phyloP scores from a whole-genome alignment of 2,888 invertebrate species.

The Autographa pulchrina region DNA sequence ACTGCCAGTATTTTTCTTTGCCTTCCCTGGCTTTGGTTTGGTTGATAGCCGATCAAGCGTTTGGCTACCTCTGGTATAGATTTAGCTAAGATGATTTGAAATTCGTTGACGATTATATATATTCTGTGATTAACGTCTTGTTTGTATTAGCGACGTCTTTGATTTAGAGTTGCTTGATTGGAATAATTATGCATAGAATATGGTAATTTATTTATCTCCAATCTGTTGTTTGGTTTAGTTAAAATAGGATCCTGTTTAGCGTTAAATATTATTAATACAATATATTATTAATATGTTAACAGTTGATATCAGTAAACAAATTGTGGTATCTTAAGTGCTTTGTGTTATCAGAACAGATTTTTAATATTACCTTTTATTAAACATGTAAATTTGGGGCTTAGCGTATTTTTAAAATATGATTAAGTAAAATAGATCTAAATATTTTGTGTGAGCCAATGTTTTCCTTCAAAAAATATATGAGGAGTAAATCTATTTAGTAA shows the following conservation, averaged over 20 bases:
- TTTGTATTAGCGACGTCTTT: slow-evolving; percentile 22
- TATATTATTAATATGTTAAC: not conserved
- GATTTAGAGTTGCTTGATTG: slow-evolving; percentile 24
- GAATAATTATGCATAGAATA: slow-evolving; percentile 25
- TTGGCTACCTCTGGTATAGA: slow-evolving; percentile 8
- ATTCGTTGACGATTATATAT: slow-evolving; percentile 41
- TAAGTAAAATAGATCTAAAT: too few relatives aligned
- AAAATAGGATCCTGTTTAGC: not conserved
- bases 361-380: too few relatives aligned
- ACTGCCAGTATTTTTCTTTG: too few relatives aligned
- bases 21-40: too few relatives aligned
- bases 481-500: not conserved
- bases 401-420: too few relatives aligned
- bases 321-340: too few relatives aligned
- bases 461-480: not conserved
- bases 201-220: slow-evolving; percentile 12
- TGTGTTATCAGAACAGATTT: too few relatives aligned
- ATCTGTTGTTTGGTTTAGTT: not conserved
- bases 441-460: too few relatives aligned
- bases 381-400: too few relatives aligned
- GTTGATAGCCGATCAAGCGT: not conserved
- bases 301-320: too few relatives aligned
- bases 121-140: slow-evolving; percentile 28
- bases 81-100: slow-evolving; percentile 40
- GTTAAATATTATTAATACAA: slow-evolving; percentile 10